Conservation (phyloP, 2,797 vertebrate species). For the Orestias chungarensis region DNA sequence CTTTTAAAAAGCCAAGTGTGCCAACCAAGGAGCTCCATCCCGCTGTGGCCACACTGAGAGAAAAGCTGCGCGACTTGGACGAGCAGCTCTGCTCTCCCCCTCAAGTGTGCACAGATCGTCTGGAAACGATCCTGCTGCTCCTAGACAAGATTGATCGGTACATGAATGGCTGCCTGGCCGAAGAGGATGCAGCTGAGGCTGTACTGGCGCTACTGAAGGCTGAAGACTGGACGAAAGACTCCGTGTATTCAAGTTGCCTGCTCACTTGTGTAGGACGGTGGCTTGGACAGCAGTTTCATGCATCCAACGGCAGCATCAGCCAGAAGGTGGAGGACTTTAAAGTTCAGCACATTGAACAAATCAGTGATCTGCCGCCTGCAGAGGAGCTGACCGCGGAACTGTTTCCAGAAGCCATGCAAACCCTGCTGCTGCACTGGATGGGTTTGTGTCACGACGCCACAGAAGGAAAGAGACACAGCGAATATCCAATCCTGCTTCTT, state of each 20-base stretch:
- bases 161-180: slow-evolving; percentile 59
- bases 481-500: slow-evolving; percentile 85
- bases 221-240: slow-evolving; percentile 45
- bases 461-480: slow-evolving; percentile 80
- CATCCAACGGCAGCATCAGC: slow-evolving; percentile 80
- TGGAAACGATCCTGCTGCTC: slow-evolving; percentile 61
- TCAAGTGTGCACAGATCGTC: slow-evolving; percentile 40
- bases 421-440: slow-evolving; percentile 86
- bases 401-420: slow-evolving; percentile 84
- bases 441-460: slow-evolving; percentile 78
- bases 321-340: slow-evolving; percentile 84
- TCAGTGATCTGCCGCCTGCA: slow-evolving; percentile 83
- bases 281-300: slow-evolving; percentile 83
- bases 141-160: slow-evolving; percentile 67
- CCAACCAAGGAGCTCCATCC: slow-evolving; percentile 24
- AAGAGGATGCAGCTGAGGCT: slow-evolving; percentile 60
- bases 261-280: slow-evolving; percentile 76
- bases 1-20: slow-evolving; percentile 27
- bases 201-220: slow-evolving; percentile 72
- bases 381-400: slow-evolving; percentile 80
- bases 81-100: slow-evolving; percentile 47
- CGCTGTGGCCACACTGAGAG: slow-evolving; percentile 33
- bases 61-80: slow-evolving; percentile 64
- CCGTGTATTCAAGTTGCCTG: slow-evolving; percentile 76
- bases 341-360: slow-evolving; percentile 82